Evolutionary conservation across 1,140 invertebrate species (phyloP), one percentile per base, ranked within the genome.

Genomic region (Drosophila subpulchrella): DNA sequence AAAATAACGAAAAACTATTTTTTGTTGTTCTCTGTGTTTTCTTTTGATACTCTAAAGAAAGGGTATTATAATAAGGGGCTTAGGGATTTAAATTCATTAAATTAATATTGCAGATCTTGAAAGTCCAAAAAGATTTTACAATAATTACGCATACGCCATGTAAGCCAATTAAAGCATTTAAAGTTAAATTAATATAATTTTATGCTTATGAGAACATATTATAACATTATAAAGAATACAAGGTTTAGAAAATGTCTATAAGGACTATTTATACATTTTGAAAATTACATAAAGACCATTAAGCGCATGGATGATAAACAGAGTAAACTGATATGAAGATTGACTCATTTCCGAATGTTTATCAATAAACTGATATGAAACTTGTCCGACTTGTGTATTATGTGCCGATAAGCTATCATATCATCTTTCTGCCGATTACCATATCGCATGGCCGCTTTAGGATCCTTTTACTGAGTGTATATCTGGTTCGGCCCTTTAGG

Each of bases 1-100:
- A 80, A 79, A 75, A 75, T 62, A 80, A 59, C 72, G 44, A 72
- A 72, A 61, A 78, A 71, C 51, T 55, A 50, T 44, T 60, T 68
- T 75, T 75, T 48, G 4, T 39, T 59, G 44, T 27, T 59, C 53
- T 44, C 20, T 36, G n/a, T 17, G 38, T 51, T 50, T 42, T 66
- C 24, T 13, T 54, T 6, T 3, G 38, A 46, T 60, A 65, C 59
- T 60, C 60, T 62, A 32, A 15, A 1, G 20, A 15, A 8, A 20
- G n/a, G 17, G 27, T n/a, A 20, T n/a, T 8, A 11, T 38, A 17
- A 3, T 7, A 8, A 15, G 15, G 24, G 13, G 11, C 0, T 1
- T 2, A 7, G 6, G 20, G 12, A 6, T 6, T 20, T 1, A 12
- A 47, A 24, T 20, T 20, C 12, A 42, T n/a, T 5, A 2, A 5